Evolutionary conservation across 1,140 invertebrate species (phyloP).

Genomic region (Chrysoperla carnea): DNA sequence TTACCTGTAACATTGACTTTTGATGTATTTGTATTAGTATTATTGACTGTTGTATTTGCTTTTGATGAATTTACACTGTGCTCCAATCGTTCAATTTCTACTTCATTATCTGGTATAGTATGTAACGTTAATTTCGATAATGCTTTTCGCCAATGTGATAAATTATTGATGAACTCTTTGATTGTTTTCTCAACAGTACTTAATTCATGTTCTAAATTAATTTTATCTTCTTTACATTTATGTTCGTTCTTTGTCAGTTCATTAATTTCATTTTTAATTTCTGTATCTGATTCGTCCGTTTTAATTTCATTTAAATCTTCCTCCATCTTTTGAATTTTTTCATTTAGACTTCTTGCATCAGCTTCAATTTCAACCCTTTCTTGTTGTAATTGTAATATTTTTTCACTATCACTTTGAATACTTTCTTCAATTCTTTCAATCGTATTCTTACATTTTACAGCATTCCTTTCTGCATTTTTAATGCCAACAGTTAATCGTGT

Average conservation of each 20-base stretch:
- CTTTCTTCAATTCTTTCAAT: conserved; percentile 55
- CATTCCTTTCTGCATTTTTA: conserved; percentile 69
- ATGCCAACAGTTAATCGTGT: conserved; percentile 62
- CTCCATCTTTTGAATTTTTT: conserved; percentile 23
- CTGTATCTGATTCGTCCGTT: conserved; percentile 25
- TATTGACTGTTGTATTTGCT: too few relatives aligned
- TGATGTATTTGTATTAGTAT: too few relatives aligned
- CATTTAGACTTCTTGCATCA: conserved; percentile 18
- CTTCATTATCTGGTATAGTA: too few relatives aligned
- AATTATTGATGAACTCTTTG: conserved; percentile 38
- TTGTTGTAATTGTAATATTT: conserved; percentile 35
- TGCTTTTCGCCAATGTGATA: conserved; percentile 29
- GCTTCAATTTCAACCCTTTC: conserved; percentile 37
- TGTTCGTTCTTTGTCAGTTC: conserved; percentile 42
- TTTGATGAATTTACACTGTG: too few relatives aligned
- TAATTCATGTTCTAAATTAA: conserved; percentile 61
- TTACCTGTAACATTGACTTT: too few relatives aligned
- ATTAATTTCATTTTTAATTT: conserved; percentile 37
- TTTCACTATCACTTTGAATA: conserved; percentile 38
- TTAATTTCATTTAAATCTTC: conserved; percentile 26
- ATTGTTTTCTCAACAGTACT: conserved; percentile 43
- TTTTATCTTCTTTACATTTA: conserved; percentile 44
- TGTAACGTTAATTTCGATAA: conserved; percentile 10
- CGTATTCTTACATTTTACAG: conserved; percentile 48
- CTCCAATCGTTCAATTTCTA: too few relatives aligned